Evolutionary conservation across 2,888 invertebrate species (phyloP), one percentile per base, ranked within the genome.

Genomic region (Notodonta ziczac): DNA sequence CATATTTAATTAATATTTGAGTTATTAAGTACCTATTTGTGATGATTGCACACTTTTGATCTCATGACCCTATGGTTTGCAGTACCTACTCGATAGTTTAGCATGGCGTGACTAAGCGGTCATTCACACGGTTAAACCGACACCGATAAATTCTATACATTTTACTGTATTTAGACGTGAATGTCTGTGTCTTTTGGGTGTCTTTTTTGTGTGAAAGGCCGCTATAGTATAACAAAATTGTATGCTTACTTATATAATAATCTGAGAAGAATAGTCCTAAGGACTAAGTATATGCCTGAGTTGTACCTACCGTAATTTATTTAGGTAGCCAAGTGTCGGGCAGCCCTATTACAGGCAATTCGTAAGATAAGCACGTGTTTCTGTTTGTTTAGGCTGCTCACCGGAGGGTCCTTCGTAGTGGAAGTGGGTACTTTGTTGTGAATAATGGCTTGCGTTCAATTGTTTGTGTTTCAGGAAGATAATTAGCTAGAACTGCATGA

Each of bases 281-380:
- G 12, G 4, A 4, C 42, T 7, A 46, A 46, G 0, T 2, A 46
- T 44, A 4, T 46, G 46, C 5, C 4, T n/a, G 13, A n/a, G 50
- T 16, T 16, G 9, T 44, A 44, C 8, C 50, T 50, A 5, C 16
- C 16, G 16, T 16, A 50, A 50, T 50, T 50, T 50, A 16, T 46
- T 46, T n/a, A 12, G 13, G 9, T 44, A n/a, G 5, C 5, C 5
- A 10, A n/a, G 10, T 53, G 58, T 44, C 59, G 53, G 40, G 46
- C 10, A 16, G 16, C 16, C 46, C 46, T 50, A 50, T 52, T 52
- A 52, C 35, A 58, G 59, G 54, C 60, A 58, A 9, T 42, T 35
- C 40, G 59, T 42, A 60, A 65, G 73, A 69, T 75, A 72, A 75
- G 73, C 62, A 63, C 62, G 62, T 72, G 61, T 61, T 55, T 32